Evolutionary conservation across 2,888 invertebrate species (phyloP), one percentile per base, ranked within the genome.

Genomic region (Silvanus unidentatus): DNA sequence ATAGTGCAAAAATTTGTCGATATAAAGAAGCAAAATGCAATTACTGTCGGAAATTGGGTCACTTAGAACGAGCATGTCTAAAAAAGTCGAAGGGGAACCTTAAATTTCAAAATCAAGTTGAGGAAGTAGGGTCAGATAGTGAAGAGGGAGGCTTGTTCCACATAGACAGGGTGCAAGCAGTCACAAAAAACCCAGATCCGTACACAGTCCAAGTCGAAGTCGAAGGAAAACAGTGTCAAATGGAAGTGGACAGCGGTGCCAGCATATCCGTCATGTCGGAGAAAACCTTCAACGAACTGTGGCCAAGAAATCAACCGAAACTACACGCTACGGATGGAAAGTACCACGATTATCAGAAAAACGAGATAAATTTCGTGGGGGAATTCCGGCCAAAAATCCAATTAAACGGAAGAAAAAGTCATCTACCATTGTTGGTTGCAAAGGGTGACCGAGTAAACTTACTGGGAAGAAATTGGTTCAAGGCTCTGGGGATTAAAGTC

Each of bases 31-130:
- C 28, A 3, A 27, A 10, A 14, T 39, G 39, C 12, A 39, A 39
- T 22, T 42, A 27, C 34, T 35, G 40, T 16, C 5, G 11, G 12
- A 44, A 44, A 16, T 12, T 42, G 27, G 45, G 16, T 10, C 45
- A 42, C 8, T 42, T 35, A n/a, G 32, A n/a, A 12, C n/a, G 13
- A 32, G 32, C 32, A n/a, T 32, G 32, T 9, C 3, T 12, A 3
- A 32, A 3, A 32, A 32, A 32, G n/a, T 4, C 3, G 11, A 32
- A 12, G n/a, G 10, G 11, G 10, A 32, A 22, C 22, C 22, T 5
- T 3, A 22, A 22, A 22, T 5, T 22, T 5, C 22, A 32, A 32
- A 32, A 32, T n/a, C 6, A 32, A 32, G 10, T n/a, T 5, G 5
- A 4, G 32, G 32, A n/a, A 32, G 13, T 8, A 12, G 32, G 4